phyloP scores from a whole-genome alignment of 2,797 vertebrate species.

The Notolabrus celidotus region DNA sequence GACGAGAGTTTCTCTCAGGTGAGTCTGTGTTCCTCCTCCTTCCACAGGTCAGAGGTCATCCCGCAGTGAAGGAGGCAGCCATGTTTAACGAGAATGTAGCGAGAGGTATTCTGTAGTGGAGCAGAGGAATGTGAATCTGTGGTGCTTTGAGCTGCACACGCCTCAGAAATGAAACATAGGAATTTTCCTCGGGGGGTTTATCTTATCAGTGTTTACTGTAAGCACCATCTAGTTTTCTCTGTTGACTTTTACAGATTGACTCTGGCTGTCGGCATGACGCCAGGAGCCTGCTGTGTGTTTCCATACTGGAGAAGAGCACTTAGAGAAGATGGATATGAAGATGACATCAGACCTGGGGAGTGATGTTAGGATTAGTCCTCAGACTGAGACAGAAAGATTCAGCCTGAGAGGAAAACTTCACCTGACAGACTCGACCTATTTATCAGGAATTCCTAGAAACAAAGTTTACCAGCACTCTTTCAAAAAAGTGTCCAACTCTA shows the following conservation, averaged over 20 bases:
- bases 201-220: slow-evolving; percentile 69
- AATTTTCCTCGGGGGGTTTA: slow-evolving; percentile 52
- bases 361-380: neutral
- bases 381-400: too few relatives aligned
- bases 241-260: slow-evolving; percentile 48
- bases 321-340: slow-evolving; percentile 12
- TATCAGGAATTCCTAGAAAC: too few relatives aligned
- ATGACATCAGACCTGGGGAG: slow-evolving; percentile 15
- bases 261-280: slow-evolving; percentile 16
- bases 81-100: neutral
- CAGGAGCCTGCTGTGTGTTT: slow-evolving; percentile 7
- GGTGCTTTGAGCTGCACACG: slow-evolving; percentile 5
- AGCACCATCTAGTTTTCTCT: slow-evolving; percentile 36
- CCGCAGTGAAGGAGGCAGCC: neutral
- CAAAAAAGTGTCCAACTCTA: too few relatives aligned
- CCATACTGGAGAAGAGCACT: slow-evolving; percentile 15
- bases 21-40: neutral
- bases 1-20: neutral
- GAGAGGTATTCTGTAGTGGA: neutral
- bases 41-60: slow-evolving; percentile 34
- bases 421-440: too few relatives aligned
- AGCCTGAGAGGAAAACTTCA: too few relatives aligned
- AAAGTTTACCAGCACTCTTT: too few relatives aligned
- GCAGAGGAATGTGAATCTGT: slow-evolving; percentile 36
- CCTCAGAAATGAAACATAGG: slow-evolving; percentile 42